Evolutionary conservation across 2,888 invertebrate species (phyloP), one percentile per base, ranked within the genome.

Genomic region (Harpagoxenus sublaevis): DNA sequence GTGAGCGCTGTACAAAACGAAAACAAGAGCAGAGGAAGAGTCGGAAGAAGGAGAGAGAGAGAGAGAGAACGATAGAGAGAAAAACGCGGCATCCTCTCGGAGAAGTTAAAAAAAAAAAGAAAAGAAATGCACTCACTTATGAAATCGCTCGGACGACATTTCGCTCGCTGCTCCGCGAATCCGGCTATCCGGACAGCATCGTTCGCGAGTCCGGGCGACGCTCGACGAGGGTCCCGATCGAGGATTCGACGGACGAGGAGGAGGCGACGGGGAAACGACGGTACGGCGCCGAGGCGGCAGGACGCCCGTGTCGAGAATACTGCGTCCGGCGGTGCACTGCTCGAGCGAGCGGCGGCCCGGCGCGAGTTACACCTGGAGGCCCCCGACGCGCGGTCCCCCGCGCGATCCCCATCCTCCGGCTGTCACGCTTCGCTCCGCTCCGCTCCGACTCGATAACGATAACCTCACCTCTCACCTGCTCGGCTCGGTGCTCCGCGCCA

Each of bases 61-160:
- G 42, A 28, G 45, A 45, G 31, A 42, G 55, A 55, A 39, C 18
- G 31, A 68, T 15, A 9, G 35, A n/a, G 48, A 77, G 51, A 53
- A 65, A 35, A 45, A 51, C 48, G 18, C 28, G 45, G 5, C 15
- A 39, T 70, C 12, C n/a, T n/a, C n/a, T 12, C 12, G 45, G 1
- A 6, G 15, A 53, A n/a, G 31, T 2, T 6, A 48, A 35, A 23
- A 60, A 45, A 73, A 48, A 8, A 35, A 23, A 42, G 4, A 57
- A 15, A 85, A 87, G 83, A 70, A 9, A 28, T 15, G 5, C 86
- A 93, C 94, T 94, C 92, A 94, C 94, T 94, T 94, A 92, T 94
- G 94, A 92, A 94, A 94, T 88, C 94, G 92, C 84, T 94, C 94
- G 84, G 94, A 93, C 87, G 94, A 92, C 94, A 94, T 94, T 83